Conservation (phyloP, 2,113 vertebrate species). For the Xiphophorus maculatus region DNA sequence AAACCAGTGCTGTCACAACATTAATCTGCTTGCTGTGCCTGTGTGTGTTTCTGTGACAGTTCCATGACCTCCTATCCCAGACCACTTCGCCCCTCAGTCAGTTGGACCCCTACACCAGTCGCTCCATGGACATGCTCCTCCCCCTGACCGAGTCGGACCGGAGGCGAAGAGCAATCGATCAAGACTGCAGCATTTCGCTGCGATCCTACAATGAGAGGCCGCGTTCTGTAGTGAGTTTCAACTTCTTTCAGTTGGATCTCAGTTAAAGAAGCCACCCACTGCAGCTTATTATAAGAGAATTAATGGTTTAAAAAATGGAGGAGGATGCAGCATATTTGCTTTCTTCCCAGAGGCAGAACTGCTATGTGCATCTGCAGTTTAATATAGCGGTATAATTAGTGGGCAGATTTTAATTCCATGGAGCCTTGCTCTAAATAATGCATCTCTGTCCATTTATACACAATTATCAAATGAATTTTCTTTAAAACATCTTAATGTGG, state of each 20-base stretch:
- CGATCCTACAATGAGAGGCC: constrained; percentile 81
- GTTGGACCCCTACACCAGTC: constrained; percentile 87
- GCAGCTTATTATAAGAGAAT: background rate
- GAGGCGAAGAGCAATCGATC: constrained; percentile 83
- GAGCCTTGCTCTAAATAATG: background rate
- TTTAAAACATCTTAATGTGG: background rate
- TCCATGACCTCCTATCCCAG: constrained; percentile 92
- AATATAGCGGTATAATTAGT: constrained; percentile 4
- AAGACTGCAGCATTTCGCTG: constrained; percentile 78
- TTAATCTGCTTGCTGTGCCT: constrained; percentile 40
- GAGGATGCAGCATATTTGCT: constrained; percentile 1
- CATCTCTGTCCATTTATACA: background rate
- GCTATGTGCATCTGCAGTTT: background rate
- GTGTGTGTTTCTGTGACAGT: constrained; percentile 77
- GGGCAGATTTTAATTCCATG: background rate
- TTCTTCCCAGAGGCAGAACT: constrained; percentile 1
- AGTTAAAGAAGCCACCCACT: background rate
- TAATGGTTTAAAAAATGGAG: background rate
- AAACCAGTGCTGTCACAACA: constrained; percentile 40
- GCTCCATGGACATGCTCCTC: constrained; percentile 89
- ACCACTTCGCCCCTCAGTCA: constrained; percentile 86
- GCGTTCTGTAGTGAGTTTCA: constrained; percentile 72
- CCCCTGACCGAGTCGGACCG: constrained; percentile 81
- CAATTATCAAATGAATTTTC: background rate
- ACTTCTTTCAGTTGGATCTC: constrained; percentile 4